Evolutionary conservation across 2,113 vertebrate species (phyloP), one percentile per base, ranked within the genome.

Genomic region (Engystomops pustulosus): DNA sequence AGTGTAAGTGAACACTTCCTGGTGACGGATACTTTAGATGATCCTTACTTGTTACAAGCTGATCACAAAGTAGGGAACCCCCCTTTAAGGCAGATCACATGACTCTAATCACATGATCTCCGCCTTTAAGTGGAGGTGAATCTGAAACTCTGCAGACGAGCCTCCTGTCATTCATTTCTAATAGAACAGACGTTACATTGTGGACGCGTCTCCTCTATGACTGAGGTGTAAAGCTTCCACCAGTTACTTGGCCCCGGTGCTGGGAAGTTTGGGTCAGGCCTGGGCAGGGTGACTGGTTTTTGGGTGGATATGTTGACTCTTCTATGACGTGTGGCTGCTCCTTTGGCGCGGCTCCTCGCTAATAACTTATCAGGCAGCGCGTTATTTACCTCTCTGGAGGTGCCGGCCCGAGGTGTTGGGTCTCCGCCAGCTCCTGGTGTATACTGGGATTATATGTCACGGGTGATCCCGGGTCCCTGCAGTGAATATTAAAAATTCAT

Each of bases 291-390:
- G 44, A 18, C 70, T 30, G 5, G 7, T 34, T 49, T 30, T 30
- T 74, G 70, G 70, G 25, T 7, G 70, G 69, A 2, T 30, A 30
- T 74, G 70, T 74, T 49, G 70, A 74, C 70, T 32, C 49, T 49
- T 30, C 30, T 30, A 17, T 30, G 18, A 20, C 32, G 30, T 62
- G 25, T 62, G 14, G 1, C 27, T 27, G 12, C 23, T 60, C 2
- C 62, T 3, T 23, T 34, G 62, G 30, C 62, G 14, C 12, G 4
- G 27, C 6, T 12, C 30, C 62, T 34, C 27, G 8, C 30, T 27
- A 3, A 27, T 45, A 12, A 45, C 6, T 15, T 32, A 7, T 65
- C 27, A 2, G 60, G 10, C 55, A 3, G 60, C 27, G 1, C 60
- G 12, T 70, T 70, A 70, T 12, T 70, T 70, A 41, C 68, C 36